Conservation (phyloP, 2,888 invertebrate species). For the Lepas anatifera region DNA sequence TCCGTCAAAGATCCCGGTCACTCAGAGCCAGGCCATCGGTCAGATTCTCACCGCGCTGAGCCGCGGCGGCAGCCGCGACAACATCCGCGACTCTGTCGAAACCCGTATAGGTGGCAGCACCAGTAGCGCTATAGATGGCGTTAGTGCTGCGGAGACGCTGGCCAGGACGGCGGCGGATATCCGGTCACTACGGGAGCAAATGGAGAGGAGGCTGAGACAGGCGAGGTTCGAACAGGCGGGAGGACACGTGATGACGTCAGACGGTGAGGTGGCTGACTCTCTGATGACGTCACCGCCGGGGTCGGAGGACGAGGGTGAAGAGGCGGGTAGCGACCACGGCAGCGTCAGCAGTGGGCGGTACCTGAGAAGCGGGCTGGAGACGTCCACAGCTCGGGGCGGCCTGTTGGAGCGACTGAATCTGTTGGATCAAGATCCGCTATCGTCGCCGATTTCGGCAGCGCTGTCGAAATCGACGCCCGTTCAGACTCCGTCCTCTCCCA, state of each 20-base stretch:
- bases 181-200: background rate
- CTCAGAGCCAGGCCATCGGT: background rate
- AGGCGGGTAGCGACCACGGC: too few relatives aligned
- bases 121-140: background rate
- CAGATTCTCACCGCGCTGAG: background rate
- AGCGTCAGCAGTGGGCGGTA: too few relatives aligned
- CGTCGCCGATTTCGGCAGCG: too few relatives aligned
- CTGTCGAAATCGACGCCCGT: too few relatives aligned
- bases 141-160: background rate
- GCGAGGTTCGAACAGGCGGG: background rate
- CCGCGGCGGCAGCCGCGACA: background rate
- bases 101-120: too few relatives aligned
- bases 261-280: too few relatives aligned
- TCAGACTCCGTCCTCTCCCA: too few relatives aligned
- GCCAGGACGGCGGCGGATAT: background rate
- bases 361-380: too few relatives aligned
- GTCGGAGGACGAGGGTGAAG: background rate
- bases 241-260: background rate
- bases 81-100: too few relatives aligned
- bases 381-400: too few relatives aligned
- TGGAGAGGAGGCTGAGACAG: background rate
- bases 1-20: background rate
- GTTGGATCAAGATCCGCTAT: too few relatives aligned
- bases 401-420: too few relatives aligned
- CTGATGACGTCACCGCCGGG: background rate